Base-by-base conservation (phyloP, 2,888 invertebrate species). In the Ceramica pisi region DNA sequence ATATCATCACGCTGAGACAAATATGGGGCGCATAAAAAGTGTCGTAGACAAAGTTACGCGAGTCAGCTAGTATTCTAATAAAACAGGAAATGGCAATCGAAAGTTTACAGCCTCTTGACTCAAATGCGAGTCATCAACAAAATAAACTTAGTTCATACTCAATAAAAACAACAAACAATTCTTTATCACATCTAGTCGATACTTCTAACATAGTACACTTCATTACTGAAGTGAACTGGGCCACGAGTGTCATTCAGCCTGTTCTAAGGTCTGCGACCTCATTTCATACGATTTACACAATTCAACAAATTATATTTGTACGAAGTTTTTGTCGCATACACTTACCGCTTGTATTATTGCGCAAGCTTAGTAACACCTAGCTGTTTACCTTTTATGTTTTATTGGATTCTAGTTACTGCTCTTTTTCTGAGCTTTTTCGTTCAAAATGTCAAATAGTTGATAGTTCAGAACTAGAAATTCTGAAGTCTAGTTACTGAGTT, bases 191-290 rank as follows among this genome's bases (percentile, higher is more conserved):
- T 63, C 21, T 67, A 75, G 41, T 70, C 26, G 53, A n/a, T 46
- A 66, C 59, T 66, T 67, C 62, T 66, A 76, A 78, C 80, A 71
- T 84, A 80, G 75, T 71, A 68, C 61, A 66, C 71, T 83, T 71
- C 26, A 80, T 81, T 82, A 86, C 75, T 77, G 75, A 64, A 85
- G 75, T 72, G 66, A 82, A 73, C 71, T 80, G 73, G 86, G 88
- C 81, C 84, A 85, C 67, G 53, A 80, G 84, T 85, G 84, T 84
- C 74, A 75, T 67, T 74, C 66, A 62, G 67, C 68, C 70, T 69
- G 82, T 53, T 66, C 76, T 81, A 81, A 68, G 88, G 86, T 86
- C 81, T 85, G 71, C 84, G 84, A 86, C 89, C 88, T 72, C 84
- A 78, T 89, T 88, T 77, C 76, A 83, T 83, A 81, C 65, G 76